Evolutionary conservation across 2,888 invertebrate species (phyloP), one percentile per base, ranked within the genome.

Genomic region (Heliconius ismenius): DNA sequence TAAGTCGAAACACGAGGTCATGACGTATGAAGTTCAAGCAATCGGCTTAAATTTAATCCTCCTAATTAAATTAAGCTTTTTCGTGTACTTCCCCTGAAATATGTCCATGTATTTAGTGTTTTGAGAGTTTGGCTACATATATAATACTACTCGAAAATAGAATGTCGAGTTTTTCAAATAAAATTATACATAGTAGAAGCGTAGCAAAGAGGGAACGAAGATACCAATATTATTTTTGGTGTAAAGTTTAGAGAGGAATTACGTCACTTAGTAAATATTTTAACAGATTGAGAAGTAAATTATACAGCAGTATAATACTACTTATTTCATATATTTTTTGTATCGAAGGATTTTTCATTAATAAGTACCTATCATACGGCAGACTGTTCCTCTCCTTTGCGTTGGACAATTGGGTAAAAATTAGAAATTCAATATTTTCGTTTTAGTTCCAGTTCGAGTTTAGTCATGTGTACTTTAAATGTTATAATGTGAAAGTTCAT

Each of bases 11-110:
- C 78, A 81, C 79, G 79, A 82, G 84, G 85, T 83, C 82, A 80
- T 73, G 81, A 82, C 83, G 83, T 83, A 73, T 60, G 83, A 81
- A 83, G 80, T 82, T 82, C 81, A 82, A 83, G 83, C 84, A 86
- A 86, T 84, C 82, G 83, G 82, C 82, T 84, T 82, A 83, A 84
- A 86, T 83, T 83, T 88, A 87, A 89, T 88, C 86, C 85, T 83
- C 85, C 80, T 84, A 86, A 88, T 87, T 88, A 83, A 87, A 88
- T 88, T 87, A 87, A 84, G 82, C 9, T 58, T 70, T 70, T 70
- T 70, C 54, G 32, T 70, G 58, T 70, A 70, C 4, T 67, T 24
- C 1, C 39, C 7, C 10, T 58, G 24, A 58, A 70, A 36, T 32
- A 58, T 36, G 58, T 32, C 58, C 15, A 70, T 24, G 24, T 70